A percentile compares a stretch with the other conserved stretches of the same genome.
These are phyloP conservation scores for Istiophorus platypterus DNA, from an alignment of 2,113 vertebrate species.

Conservation along the genomic window DNA sequence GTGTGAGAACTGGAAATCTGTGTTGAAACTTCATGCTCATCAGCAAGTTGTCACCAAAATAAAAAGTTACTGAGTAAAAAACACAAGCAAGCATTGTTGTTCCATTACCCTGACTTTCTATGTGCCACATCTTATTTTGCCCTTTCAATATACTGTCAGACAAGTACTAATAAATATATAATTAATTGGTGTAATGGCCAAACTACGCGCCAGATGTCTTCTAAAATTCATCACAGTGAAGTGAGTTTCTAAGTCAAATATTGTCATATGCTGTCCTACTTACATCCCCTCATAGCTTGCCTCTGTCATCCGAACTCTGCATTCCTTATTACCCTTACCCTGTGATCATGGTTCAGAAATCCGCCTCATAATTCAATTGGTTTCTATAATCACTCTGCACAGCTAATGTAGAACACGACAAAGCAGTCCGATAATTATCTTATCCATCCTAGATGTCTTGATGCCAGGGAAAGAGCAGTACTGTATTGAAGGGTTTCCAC, in stretches of 20 bases:
- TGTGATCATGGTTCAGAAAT: constrained; percentile 78
- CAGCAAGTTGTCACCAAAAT: constrained; percentile 12
- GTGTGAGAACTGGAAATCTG: constrained; percentile 12
- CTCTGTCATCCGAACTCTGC: constrained; percentile 62
- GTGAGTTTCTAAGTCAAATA: constrained; percentile 33
- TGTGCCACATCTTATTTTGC: background rate
- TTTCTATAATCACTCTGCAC: constrained; percentile 78
- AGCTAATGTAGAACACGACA: constrained; percentile 77
- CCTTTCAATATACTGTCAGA: background rate
- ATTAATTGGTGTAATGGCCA: constrained; percentile 18
- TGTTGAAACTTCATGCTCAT: background rate
- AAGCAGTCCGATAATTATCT: constrained; percentile 82
- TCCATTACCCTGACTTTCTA: constrained; percentile 1
- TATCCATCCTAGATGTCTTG: constrained; percentile 74
- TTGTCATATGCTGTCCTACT: constrained; percentile 20
- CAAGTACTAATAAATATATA: background rate
- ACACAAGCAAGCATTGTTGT: background rate
- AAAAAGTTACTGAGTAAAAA: background rate
- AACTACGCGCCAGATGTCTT: background rate
- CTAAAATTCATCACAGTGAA: constrained; percentile 19
- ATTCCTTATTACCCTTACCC: constrained; percentile 72
- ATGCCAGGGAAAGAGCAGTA: constrained; percentile 65
- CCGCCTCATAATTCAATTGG: constrained; percentile 74
- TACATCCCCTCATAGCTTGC: constrained; percentile 51
- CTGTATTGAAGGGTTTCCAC: constrained; percentile 65